Evolutionary conservation across 2,888 invertebrate genomes (phyloP).

Genomic region (Pardosa pseudoannulata): DNA sequence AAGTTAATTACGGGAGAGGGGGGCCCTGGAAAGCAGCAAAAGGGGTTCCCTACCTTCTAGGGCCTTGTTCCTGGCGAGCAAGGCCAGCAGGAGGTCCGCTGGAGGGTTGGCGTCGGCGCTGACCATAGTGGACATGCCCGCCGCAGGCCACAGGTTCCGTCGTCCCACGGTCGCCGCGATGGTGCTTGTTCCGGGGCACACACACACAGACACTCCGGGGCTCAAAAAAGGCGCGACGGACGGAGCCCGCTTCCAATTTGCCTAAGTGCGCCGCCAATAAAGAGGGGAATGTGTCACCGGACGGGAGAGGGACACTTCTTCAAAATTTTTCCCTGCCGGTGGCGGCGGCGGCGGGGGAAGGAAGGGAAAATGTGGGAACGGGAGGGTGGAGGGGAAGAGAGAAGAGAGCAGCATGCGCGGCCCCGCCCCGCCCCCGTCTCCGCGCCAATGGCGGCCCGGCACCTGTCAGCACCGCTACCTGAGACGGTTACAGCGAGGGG

Average conservation of each 20-base stretch:
- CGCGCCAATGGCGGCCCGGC: conserved; percentile 51
- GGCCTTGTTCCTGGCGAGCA: conserved; percentile 90
- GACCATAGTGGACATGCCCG: conserved; percentile 71
- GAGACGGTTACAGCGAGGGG: background rate
- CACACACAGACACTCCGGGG: conserved; percentile 22
- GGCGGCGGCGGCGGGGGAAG: conserved; percentile 1
- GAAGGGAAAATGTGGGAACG: background rate
- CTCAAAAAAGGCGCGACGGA: background rate
- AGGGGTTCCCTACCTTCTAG: conserved; percentile 81
- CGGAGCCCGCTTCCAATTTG: conserved; percentile 61
- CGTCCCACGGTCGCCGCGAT: conserved; percentile 65
- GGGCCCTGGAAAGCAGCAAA: background rate
- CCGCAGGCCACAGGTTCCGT: conserved; percentile 59
- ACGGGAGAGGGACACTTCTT: conserved; percentile 66
- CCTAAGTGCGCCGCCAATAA: conserved; percentile 71
- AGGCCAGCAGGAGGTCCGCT: conserved; percentile 89
- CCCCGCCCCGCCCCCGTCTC: conserved; percentile 16
- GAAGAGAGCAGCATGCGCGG: conserved; percentile 18
- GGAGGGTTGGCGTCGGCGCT: conserved; percentile 69
- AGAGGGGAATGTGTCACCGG: conserved; percentile 70
- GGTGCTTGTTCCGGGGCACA: conserved; percentile 20
- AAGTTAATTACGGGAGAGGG: conserved; percentile 58
- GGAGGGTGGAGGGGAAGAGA: background rate
- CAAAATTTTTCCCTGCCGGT: conserved; percentile 55
- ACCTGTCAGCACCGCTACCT: conserved; percentile 67